Conservation (phyloP, 2,888 invertebrate species). For the Lycia hirtaria region DNA sequence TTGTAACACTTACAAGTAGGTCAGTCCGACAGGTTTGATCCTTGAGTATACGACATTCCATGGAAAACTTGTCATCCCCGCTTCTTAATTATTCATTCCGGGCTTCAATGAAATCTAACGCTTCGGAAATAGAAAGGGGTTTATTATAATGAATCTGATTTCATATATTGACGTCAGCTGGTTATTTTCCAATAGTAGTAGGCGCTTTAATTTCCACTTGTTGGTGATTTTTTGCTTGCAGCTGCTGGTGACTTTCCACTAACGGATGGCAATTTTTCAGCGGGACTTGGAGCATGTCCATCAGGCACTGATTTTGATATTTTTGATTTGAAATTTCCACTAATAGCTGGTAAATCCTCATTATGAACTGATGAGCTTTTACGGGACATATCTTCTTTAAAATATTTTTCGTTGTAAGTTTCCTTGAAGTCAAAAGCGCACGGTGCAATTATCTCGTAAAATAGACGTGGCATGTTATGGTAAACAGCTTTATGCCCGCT, state of each 20-base stretch:
- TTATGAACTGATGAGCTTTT: background rate
- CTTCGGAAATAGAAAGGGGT: background rate
- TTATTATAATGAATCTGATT: too few relatives aligned
- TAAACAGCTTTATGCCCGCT: constrained; percentile 58
- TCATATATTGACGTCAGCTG: too few relatives aligned
- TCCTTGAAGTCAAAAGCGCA: constrained; percentile 59
- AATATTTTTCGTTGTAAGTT: constrained; percentile 56
- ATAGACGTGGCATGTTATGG: constrained; percentile 62
- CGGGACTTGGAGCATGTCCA: too few relatives aligned
- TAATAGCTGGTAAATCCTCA: background rate
- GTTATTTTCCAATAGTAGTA: too few relatives aligned
- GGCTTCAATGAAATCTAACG: background rate
- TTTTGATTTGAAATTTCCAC: too few relatives aligned
- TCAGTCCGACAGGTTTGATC: constrained; percentile 70
- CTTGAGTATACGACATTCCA: constrained; percentile 61
- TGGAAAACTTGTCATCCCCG: constrained; percentile 42
- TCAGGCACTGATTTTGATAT: too few relatives aligned
- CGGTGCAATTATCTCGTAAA: constrained; percentile 70
- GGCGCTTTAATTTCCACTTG: too few relatives aligned
- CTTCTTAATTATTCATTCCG: constrained; percentile 20
- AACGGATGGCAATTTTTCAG: too few relatives aligned
- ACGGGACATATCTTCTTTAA: constrained; percentile 33
- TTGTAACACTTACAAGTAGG: constrained; percentile 73
- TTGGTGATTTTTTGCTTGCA: too few relatives aligned
- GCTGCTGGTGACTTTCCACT: too few relatives aligned